phyloP scores from a whole-genome alignment of 2,113 vertebrate species.

The Thunnus thynnus region DNA sequence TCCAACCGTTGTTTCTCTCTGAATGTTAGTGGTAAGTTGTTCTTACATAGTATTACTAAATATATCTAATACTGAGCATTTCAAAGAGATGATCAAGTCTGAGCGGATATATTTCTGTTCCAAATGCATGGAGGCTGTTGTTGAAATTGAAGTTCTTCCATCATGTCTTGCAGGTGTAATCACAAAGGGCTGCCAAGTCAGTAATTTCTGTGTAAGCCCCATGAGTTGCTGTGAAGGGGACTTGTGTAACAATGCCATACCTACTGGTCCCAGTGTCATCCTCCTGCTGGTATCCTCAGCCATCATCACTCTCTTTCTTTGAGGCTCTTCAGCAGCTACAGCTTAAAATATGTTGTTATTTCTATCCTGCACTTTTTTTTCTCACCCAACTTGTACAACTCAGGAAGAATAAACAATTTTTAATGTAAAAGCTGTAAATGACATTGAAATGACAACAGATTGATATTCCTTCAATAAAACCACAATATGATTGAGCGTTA shows the following conservation, averaged over 20 bases:
- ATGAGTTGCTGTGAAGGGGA: conserved; percentile 47
- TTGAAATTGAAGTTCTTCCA: not conserved
- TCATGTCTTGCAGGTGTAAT: not conserved
- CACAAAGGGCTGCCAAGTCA: not conserved
- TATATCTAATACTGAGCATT: not conserved
- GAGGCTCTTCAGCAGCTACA: conserved; percentile 5
- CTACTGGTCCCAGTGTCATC: conserved; percentile 25
- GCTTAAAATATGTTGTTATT: not conserved
- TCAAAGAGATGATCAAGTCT: not conserved
- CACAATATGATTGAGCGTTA: not conserved
- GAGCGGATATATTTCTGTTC: not conserved
- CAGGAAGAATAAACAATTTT: not conserved
- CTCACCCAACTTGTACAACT: not conserved
- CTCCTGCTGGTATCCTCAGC: conserved; percentile 52
- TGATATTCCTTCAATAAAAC: conserved; percentile 17
- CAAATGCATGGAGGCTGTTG: not conserved
- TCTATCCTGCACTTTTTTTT: not conserved
- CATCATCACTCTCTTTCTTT: conserved; percentile 49
- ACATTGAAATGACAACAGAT: too few species aligned
- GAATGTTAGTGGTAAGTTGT: not conserved
- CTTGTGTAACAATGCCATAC: conserved; percentile 50
- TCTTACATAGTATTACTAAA: too few species aligned
- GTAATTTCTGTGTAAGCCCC: rapidly evolving
- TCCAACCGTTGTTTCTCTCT: not conserved
- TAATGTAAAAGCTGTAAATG: too few species aligned